A percentile compares a stretch with the other conserved stretches of the same genome.
Evolutionary conservation across 2,888 invertebrate genomes (phyloP).

Genomic region (Nymphalis c-album): DNA sequence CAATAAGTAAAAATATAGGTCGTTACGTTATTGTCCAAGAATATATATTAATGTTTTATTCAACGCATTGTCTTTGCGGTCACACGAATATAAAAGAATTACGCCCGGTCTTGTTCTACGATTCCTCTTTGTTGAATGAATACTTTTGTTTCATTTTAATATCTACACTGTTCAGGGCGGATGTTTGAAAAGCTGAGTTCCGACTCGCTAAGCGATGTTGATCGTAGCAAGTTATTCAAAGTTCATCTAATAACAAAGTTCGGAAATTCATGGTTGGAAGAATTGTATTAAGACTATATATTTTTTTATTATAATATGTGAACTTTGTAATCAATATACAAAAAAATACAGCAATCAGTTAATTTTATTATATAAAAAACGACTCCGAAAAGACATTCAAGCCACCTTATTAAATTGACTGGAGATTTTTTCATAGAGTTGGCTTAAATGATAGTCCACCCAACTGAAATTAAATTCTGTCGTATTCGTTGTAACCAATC

Average conservation of each 20-base stretch:
- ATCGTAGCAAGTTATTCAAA: constrained; percentile 13
- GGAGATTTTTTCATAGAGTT: no score
- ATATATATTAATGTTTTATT: constrained; percentile 9
- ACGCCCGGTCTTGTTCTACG: constrained; percentile 3
- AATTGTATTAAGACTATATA: background rate
- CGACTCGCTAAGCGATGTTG: constrained; percentile 14
- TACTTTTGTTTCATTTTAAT: constrained; percentile 14
- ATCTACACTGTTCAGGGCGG: constrained; percentile 10
- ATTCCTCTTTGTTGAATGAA: constrained; percentile 6
- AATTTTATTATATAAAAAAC: no score
- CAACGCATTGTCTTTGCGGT: constrained; percentile 1
- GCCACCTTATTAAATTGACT: no score
- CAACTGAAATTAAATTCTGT: no score
- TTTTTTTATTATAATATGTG: background rate
- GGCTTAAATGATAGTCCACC: no score
- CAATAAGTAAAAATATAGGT: background rate
- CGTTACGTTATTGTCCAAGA: background rate
- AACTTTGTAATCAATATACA: no score
- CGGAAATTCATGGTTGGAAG: background rate
- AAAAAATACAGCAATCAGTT: no score
- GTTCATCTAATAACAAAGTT: constrained; percentile 8
- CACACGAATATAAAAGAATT: constrained; percentile 11
- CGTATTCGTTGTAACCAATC: no score
- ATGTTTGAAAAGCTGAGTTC: constrained; percentile 28
- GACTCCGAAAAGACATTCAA: no score